Conservation (phyloP, 2,113 vertebrate genomes). For the Plectropomus leopardus region DNA sequence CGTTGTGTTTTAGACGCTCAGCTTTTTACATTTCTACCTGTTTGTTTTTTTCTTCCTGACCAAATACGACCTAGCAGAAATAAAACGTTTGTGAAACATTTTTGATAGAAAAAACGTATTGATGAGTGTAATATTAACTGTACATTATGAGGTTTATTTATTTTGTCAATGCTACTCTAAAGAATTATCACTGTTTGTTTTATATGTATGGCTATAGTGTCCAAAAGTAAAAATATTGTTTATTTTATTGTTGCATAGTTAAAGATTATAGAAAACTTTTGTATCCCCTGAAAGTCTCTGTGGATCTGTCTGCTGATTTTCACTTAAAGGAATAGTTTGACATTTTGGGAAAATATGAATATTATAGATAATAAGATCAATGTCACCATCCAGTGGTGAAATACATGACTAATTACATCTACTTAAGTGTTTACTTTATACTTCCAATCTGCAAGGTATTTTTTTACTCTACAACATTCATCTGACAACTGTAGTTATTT, state of each 20-base stretch:
- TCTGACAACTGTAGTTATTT: too few species aligned
- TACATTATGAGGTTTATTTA: slow-evolving; percentile 77
- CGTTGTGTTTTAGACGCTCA: slow-evolving; percentile 27
- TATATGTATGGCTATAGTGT: slow-evolving; percentile 55
- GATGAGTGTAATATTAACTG: slow-evolving; percentile 61
- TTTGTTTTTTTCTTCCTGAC: slow-evolving; percentile 61
- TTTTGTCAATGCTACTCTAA: slow-evolving; percentile 73
- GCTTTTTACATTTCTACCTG: slow-evolving; percentile 52
- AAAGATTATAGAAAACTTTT: slow-evolving; percentile 46
- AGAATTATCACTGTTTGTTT: slow-evolving; percentile 68
- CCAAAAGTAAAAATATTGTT: slow-evolving; percentile 46
- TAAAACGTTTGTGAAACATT: slow-evolving; percentile 37
- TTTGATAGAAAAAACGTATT: slow-evolving; percentile 53
- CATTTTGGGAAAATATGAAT: slow-evolving; percentile 26
- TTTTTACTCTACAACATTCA: too few species aligned
- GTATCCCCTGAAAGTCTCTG: slow-evolving; percentile 24
- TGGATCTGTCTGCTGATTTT: slow-evolving; percentile 39
- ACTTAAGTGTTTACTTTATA: too few species aligned
- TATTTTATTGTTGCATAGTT: slow-evolving; percentile 52
- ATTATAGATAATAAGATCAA: slow-evolving; percentile 14
- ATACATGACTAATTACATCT: too few species aligned
- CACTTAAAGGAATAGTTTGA: slow-evolving; percentile 18
- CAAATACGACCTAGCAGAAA: slow-evolving; percentile 64
- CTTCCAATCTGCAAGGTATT: too few species aligned
- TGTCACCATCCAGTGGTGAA: too few species aligned